Percentiles rank a stretch among this genome's conserved stretches.
Evolutionary conservation across 1,140 invertebrate species (phyloP).

Genomic region (Dendrolimus punctatus): DNA sequence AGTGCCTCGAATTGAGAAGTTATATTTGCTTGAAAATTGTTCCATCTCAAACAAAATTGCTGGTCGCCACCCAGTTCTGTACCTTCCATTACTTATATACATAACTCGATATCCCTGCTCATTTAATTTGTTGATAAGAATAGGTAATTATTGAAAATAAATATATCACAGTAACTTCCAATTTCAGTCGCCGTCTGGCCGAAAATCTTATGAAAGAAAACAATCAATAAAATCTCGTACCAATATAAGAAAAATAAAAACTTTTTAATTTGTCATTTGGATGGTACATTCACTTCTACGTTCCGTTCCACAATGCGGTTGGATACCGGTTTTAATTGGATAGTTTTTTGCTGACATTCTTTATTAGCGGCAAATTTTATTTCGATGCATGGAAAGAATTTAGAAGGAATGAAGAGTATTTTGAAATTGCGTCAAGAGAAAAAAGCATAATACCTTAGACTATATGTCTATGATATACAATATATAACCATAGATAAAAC

Average conservation of each 20-base stretch:
- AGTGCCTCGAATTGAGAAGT: constrained; percentile 85
- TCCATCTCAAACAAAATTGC: constrained; percentile 94
- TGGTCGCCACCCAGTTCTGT: constrained; percentile 78
- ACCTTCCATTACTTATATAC: constrained; percentile 73
- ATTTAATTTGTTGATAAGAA: constrained; percentile 72
- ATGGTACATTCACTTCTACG: constrained; percentile 69
- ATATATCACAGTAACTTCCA: constrained; percentile 72
- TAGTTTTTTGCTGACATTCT: constrained; percentile 3
- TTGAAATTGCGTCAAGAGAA: too few relatives aligned
- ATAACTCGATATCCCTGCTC: constrained; percentile 72
- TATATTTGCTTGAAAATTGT: constrained; percentile 93
- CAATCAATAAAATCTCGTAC: constrained; percentile 74
- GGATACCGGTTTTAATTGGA: constrained; percentile 17
- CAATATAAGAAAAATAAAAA: constrained; percentile 73
- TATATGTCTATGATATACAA: too few relatives aligned
- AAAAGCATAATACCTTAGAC: too few relatives aligned
- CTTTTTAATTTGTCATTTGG: constrained; percentile 73
- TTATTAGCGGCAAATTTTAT: constrained; percentile 1
- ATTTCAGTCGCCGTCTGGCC: constrained; percentile 72
- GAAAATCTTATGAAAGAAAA: constrained; percentile 73
- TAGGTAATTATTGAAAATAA: constrained; percentile 71
- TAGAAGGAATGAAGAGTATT: too few relatives aligned
- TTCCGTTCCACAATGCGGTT: constrained; percentile 43
- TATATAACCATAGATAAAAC: too few relatives aligned
- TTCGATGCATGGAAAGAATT: not conserved